phyloP scores from a whole-genome alignment of 2,797 vertebrate genomes.

The Alca torda region DNA sequence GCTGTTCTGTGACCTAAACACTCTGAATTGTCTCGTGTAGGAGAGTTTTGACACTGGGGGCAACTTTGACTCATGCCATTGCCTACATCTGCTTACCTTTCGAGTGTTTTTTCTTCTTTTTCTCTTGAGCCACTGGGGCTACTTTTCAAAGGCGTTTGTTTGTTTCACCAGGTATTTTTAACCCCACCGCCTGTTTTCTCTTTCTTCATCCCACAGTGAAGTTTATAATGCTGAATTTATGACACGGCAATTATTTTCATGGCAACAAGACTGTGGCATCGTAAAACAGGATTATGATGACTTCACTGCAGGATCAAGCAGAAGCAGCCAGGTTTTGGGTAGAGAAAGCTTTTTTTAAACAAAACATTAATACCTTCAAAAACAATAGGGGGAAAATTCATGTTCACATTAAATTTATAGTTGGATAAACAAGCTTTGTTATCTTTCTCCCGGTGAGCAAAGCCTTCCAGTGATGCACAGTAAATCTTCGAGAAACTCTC shows the following conservation, averaged over 20 bases:
- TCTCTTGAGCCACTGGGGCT: neutral
- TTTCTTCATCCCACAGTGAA: conserved; percentile 19
- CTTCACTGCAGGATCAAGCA: conserved; percentile 10
- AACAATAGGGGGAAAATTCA: neutral
- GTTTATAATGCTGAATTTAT: conserved; percentile 51
- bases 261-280: conserved; percentile 45
- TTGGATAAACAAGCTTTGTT: neutral
- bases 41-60: neutral
- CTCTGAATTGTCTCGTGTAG: neutral
- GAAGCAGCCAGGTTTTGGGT: neutral
- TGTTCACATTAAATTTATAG: neutral
- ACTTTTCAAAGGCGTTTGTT: conserved; percentile 30
- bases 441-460: neutral
- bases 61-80: neutral
- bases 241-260: conserved; percentile 41
- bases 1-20: conserved; percentile 40
- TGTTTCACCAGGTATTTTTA: neutral
- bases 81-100: neutral
- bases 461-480: neutral
- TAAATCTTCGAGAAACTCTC: neutral
- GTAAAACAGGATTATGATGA: conserved; percentile 47
- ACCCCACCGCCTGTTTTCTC: neutral
- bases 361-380: neutral
- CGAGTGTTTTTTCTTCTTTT: neutral
- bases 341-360: neutral